Conservation (phyloP, 2,113 vertebrate genomes). For the Tragulus kanchil region DNA sequence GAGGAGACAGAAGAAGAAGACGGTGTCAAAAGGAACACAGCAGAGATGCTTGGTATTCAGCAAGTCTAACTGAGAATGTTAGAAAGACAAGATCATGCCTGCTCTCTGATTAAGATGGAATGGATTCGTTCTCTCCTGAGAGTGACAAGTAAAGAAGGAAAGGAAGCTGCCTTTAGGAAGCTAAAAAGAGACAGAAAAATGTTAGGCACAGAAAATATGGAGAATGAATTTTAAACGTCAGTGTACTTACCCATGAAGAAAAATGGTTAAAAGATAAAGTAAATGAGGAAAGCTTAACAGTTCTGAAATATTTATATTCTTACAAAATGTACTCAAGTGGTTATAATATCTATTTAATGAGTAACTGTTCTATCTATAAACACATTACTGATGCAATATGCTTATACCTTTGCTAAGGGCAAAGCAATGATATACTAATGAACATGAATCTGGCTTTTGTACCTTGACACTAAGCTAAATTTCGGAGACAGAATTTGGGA, state of each 20-base stretch:
- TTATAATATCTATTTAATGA: not conserved
- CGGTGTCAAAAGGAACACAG: not conserved
- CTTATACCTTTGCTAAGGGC: not conserved
- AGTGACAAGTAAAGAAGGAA: not conserved
- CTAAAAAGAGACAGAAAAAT: not conserved
- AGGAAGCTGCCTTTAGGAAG: not conserved
- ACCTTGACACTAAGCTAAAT: not conserved
- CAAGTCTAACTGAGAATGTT: slow-evolving; percentile 32
- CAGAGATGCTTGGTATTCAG: not conserved
- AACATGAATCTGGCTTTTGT: not conserved
- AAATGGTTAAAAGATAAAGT: not conserved
- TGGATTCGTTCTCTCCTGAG: not conserved
- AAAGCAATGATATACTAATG: not conserved
- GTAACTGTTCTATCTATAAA: slow-evolving; percentile 30
- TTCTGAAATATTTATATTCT: not conserved
- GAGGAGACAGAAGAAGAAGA: not conserved
- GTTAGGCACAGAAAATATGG: not conserved
- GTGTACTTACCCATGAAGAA: not conserved
- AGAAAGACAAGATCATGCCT: not conserved
- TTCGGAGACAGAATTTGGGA: not conserved
- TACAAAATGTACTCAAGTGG: not conserved
- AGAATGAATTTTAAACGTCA: not conserved
- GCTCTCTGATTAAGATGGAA: not conserved
- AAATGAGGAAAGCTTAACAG: not conserved
- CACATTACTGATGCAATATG: not conserved